Evolutionary conservation across 2,888 invertebrate species (phyloP), one percentile per base, ranked within the genome.

Genomic region (Drosophila quinaria): DNA sequence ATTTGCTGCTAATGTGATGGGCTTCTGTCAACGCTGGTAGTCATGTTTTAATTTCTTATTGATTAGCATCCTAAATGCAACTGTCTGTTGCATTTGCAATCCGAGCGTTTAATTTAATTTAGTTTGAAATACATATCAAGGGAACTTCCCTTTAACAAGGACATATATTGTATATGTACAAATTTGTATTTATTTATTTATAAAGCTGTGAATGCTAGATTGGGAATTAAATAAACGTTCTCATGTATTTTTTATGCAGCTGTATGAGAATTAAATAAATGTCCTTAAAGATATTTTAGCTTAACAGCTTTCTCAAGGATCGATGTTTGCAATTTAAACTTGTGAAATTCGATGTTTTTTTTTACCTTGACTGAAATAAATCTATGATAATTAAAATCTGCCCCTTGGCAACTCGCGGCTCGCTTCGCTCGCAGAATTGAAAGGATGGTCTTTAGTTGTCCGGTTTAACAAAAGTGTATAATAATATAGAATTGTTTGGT

Each of bases 1-100:
- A 75, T 81, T 81, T 62, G 44, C 44, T 81, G 62, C 55, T 82
- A 70, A 81, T 75, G 35, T 52, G 72, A 73, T 76, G 76, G 70
- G 67, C 35, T 82, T 70, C 60, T 67, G 55, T 76, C 77, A 64
- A 62, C 59, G 42, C 58, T 15, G 25, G 55, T 15, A 49, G 51
- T 44, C 55, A 33, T 31, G 64, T 65, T 70, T 68, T 64, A 66
- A 73, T 68, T 77, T 50, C 56, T 55, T 42, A 63, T 80, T 66
- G 76, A 80, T 73, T 63, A 63, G 47, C 61, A 46, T 41, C 13
- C 29, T 39, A 58, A 50, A 54, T 35, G 33, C 51, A 49, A 41
- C 17, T 46, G 13, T 11, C 29, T 41, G 39, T 41, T 47, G 55
- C 52, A 67, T 41, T 47, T 64, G 49, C 44, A 9, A 47, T 33